Conservation (phyloP, 2,113 vertebrate species). For the Carassius auratus region DNA sequence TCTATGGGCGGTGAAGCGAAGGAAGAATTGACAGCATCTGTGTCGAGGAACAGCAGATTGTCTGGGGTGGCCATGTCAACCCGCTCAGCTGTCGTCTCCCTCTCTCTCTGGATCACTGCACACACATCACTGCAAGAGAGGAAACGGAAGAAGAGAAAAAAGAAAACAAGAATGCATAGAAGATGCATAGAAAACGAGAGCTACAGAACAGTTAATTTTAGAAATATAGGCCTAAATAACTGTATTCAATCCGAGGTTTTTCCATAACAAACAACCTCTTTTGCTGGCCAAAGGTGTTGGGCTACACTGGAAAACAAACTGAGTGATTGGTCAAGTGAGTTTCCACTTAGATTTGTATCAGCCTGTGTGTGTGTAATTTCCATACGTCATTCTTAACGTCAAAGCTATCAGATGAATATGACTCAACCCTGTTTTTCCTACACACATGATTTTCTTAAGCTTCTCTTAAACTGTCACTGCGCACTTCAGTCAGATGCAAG, state of each 20-base stretch:
- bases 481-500: not conserved
- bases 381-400: not conserved
- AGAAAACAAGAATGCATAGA: not conserved
- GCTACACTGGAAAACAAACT: conserved; percentile 1
- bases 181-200: not conserved
- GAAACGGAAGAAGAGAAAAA: not conserved
- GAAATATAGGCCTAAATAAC: not conserved
- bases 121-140: conserved; percentile 12
- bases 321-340: not conserved
- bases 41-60: conserved; percentile 25
- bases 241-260: not conserved
- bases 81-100: conserved; percentile 49
- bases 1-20: not conserved
- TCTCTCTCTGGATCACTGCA: not conserved
- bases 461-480: not conserved
- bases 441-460: conserved; percentile 4
- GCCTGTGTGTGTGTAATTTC: not conserved
- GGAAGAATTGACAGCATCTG: not conserved
- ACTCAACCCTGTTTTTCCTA: conserved; percentile 21
- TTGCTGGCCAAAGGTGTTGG: not conserved
- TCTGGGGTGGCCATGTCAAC: conserved; percentile 16
- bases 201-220: not conserved
- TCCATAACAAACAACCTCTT: not conserved
- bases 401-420: conserved; percentile 14
- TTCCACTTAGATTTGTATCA: conserved; percentile 20